Base-by-base conservation (phyloP, 2,797 vertebrate genomes). In the Microchirus variegatus region DNA sequence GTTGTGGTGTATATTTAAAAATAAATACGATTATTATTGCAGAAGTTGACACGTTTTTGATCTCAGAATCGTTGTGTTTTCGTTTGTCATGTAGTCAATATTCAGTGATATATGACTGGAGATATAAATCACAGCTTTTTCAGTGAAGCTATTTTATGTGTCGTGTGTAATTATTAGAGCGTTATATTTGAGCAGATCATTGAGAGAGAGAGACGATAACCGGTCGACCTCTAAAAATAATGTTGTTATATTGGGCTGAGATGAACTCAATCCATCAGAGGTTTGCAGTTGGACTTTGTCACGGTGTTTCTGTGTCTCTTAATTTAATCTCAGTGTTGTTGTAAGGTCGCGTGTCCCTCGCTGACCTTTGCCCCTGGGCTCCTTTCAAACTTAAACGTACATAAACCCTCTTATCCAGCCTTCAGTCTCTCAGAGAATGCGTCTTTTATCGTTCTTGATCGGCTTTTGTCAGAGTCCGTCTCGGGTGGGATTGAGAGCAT, bases 371-470 rank as follows among this genome's bases (percentile, higher is more conserved):
- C 71, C 65, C 65, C 56, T 58, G 3, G 10, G 40, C 72, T 72
- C 48, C 59, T 59, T 81, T 72, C 35, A 75, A 61, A 78, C 59
- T 18, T 22, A 22, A 22, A 38, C 10, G 14, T 26, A 19, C 38
- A 51, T 80, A 78, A 87, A 77, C 70, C 75, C 71, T 75, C 65
- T 84, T 77, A 82, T 72, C 71, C 60, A 12, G 48, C n/a, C 40
- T 4, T 71, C 41, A 37, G 59, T 26, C 70, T 53, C 19, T 17
- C 56, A 9, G 61, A 61, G 46, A 47, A 73, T 59, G 73, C 12
- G 16, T 63, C 72, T 67, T 71, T 86, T 81, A 70, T 81, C 80
- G 69, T 81, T 64, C 26, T 56, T 79, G 81, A 81, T 73, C 58
- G 56, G 73, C 70, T 82, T 68, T 65, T 78, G 71, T 55, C 4